phyloP scores from a whole-genome alignment of 1,140 invertebrate genomes.

The Tetramorium simillimum region DNA sequence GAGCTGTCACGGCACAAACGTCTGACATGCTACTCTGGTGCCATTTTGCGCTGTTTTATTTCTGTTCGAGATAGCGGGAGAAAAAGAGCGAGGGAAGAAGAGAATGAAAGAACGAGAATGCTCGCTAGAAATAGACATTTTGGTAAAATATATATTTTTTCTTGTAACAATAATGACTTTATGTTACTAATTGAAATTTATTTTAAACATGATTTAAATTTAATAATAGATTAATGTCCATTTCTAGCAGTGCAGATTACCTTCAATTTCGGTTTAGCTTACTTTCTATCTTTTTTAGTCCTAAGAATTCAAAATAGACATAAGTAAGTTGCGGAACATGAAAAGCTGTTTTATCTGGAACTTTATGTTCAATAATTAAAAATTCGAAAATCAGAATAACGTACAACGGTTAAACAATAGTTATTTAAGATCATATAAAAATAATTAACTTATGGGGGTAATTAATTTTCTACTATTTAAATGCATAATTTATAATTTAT shows the following conservation, averaged over 20 bases:
- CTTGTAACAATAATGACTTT: conserved; percentile 6
- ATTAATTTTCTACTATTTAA: background rate
- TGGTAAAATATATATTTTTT: background rate
- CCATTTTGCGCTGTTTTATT: conserved; percentile 71
- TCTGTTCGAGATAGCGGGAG: conserved; percentile 55
- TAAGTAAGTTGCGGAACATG: no score
- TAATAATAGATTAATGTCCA: background rate
- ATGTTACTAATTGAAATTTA: background rate
- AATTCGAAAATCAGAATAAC: background rate
- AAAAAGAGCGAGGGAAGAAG: conserved; percentile 28
- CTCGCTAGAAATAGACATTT: conserved; percentile 55
- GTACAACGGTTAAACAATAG: background rate
- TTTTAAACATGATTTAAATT: background rate
- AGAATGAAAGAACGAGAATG: background rate
- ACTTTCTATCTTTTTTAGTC: no score
- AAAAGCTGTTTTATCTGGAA: background rate
- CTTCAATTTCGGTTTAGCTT: no score
- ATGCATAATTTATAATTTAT: background rate
- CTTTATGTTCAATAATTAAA: background rate
- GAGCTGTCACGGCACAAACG: conserved; percentile 67
- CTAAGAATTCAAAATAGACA: no score
- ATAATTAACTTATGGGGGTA: background rate
- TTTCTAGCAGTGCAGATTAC: no score
- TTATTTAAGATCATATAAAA: conserved; percentile 7
- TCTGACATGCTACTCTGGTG: conserved; percentile 62